Percentiles rank a stretch among this genome's conserved stretches.
phyloP scores from a whole-genome alignment of 1,140 invertebrate species.

The Phenacoccus solenopsis region DNA sequence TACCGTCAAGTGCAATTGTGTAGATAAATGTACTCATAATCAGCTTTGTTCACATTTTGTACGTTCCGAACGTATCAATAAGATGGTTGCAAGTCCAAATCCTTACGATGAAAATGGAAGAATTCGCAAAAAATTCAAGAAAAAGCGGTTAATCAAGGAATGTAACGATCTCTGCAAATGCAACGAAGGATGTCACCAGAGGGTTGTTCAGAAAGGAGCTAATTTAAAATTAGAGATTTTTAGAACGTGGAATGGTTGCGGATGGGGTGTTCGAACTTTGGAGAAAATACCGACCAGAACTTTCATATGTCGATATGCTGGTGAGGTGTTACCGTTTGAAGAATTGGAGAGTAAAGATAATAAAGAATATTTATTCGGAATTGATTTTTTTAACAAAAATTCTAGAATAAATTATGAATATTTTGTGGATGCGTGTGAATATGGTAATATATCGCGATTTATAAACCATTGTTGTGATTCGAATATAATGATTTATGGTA shows the following conservation, averaged over 20 bases:
- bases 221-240: slow-evolving; percentile 81
- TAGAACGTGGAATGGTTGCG: slow-evolving; percentile 70
- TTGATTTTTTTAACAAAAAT: background rate
- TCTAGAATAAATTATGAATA: slow-evolving; percentile 32
- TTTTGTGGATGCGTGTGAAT: slow-evolving; percentile 77
- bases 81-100: background rate
- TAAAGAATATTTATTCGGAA: background rate
- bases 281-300: slow-evolving; percentile 51
- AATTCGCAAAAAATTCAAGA: slow-evolving; percentile 45
- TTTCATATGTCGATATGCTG: slow-evolving; percentile 84
- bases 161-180: slow-evolving; percentile 81
- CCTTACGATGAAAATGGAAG: slow-evolving; percentile 46
- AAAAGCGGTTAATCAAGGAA: slow-evolving; percentile 81
- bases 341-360: slow-evolving; percentile 41
- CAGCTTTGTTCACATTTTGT: background rate
- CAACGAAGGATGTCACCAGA: slow-evolving; percentile 55
- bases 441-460: slow-evolving; percentile 83
- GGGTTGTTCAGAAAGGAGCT: slow-evolving; percentile 77
- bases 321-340: slow-evolving; percentile 81
- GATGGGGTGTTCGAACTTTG: slow-evolving; percentile 83
- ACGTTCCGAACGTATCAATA: too few relatives aligned
- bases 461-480: slow-evolving; percentile 90
- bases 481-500: slow-evolving; percentile 76
- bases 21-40: background rate
- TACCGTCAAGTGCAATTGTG: background rate